A percentile compares a stretch with the other conserved stretches of the same genome.
These are phyloP conservation scores for Sander lucioperca DNA, from an alignment of 2,113 vertebrate species.

Conservation along the genomic window DNA sequence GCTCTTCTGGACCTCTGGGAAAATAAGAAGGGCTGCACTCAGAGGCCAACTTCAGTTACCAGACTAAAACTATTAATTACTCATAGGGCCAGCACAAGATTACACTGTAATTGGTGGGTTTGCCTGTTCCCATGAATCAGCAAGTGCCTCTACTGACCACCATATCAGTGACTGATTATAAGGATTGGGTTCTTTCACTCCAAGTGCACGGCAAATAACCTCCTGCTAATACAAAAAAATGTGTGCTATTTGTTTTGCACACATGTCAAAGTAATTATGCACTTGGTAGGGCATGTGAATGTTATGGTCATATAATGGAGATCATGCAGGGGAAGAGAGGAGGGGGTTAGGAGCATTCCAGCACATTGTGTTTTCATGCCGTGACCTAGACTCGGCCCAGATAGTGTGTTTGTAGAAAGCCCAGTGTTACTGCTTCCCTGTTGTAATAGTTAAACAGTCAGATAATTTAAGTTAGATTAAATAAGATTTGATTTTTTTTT, in stretches of 20 bases:
- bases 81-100: slow-evolving; percentile 60
- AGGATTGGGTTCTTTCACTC: slow-evolving; percentile 43
- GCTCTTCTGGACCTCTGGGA: slow-evolving; percentile 72
- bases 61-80: slow-evolving; percentile 71
- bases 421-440: neutral
- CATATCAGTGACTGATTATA: slow-evolving; percentile 52
- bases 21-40: slow-evolving; percentile 54
- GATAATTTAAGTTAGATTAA: no score
- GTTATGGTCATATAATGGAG: slow-evolving; percentile 13
- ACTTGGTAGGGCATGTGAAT: neutral
- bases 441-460: slow-evolving; percentile 21
- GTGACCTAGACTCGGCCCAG: slow-evolving; percentile 48
- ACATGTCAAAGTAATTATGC: slow-evolving; percentile 46
- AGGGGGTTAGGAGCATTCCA: slow-evolving; percentile 47
- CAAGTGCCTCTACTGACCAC: slow-evolving; percentile 53
- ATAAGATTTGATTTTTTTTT: neutral
- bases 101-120: slow-evolving; percentile 71
- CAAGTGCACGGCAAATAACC: slow-evolving; percentile 28
- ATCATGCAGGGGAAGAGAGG: slow-evolving; percentile 1
- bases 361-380: slow-evolving; percentile 23
- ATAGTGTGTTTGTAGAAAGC: slow-evolving; percentile 21
- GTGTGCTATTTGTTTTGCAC: slow-evolving; percentile 42
- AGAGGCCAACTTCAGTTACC: slow-evolving; percentile 53
- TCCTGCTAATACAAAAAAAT: slow-evolving; percentile 9
- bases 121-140: slow-evolving; percentile 54